Conservation (phyloP, 2,797 vertebrate genomes). For the Enteromius trimaculatus region DNA sequence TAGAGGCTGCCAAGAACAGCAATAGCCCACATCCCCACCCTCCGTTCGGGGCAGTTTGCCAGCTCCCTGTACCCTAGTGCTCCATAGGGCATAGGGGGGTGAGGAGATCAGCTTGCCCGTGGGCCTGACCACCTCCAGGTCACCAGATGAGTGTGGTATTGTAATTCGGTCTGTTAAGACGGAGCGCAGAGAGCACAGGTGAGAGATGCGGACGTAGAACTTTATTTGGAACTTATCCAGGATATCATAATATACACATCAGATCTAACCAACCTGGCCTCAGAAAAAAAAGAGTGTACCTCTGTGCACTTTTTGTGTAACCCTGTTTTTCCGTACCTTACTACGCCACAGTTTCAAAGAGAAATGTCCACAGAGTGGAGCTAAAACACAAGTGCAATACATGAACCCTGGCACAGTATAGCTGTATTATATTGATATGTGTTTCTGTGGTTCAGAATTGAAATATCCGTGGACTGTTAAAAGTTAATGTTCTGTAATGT, state of each 20-base stretch:
- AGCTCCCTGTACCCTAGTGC: conserved; percentile 11
- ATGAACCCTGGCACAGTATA: too few relatives aligned
- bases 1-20: conserved; percentile 29
- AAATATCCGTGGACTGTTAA: too few relatives aligned
- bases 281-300: too few relatives aligned
- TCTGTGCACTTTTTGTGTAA: too few relatives aligned
- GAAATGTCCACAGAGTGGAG: too few relatives aligned
- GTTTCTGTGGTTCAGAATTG: too few relatives aligned
- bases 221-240: conserved; percentile 21
- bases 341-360: too few relatives aligned
- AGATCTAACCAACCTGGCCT: not conserved
- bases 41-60: conserved; percentile 22
- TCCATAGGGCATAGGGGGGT: conserved; percentile 12
- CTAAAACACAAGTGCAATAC: too few relatives aligned
- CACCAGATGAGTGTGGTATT: conserved; percentile 23
- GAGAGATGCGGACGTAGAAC: not conserved
- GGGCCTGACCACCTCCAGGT: conserved; percentile 30
- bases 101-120: conserved; percentile 19
- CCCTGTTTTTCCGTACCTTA: too few relatives aligned
- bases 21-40: conserved; percentile 4
- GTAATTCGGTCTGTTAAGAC: conserved; percentile 36
- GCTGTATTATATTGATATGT: too few relatives aligned
- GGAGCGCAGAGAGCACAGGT: conserved; percentile 39
- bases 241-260: conserved; percentile 6
- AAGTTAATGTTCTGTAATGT: too few relatives aligned